These are phyloP conservation scores for Aphelinus atriplicis DNA, from an alignment of 1,140 invertebrate species.

Conservation along the genomic window DNA sequence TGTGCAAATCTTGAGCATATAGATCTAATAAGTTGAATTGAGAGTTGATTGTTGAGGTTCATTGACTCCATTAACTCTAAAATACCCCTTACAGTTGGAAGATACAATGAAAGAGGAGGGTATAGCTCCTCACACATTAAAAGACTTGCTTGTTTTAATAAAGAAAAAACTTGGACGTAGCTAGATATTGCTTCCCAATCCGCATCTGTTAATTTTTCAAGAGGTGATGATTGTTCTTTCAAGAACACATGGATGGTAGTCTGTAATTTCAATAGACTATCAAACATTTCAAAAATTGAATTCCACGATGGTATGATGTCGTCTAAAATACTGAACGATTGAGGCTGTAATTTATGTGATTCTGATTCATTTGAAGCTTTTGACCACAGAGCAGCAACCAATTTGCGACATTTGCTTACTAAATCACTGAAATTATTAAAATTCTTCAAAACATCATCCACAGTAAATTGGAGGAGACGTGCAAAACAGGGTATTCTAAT, in stretches of 20 bases:
- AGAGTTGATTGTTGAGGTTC: slow-evolving; percentile 26
- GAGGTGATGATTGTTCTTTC: background rate
- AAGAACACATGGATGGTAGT: slow-evolving; percentile 24
- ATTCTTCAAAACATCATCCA: slow-evolving; percentile 31
- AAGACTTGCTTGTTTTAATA: slow-evolving; percentile 30
- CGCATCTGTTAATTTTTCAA: slow-evolving; percentile 26
- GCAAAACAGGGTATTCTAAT: slow-evolving; percentile 37
- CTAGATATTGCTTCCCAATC: slow-evolving; percentile 35
- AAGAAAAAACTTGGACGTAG: slow-evolving; percentile 29
- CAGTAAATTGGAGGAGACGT: slow-evolving; percentile 30
- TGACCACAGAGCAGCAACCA: slow-evolving; percentile 32
- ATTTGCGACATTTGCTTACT: slow-evolving; percentile 19
- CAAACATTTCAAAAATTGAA: slow-evolving; percentile 37
- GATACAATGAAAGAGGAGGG: slow-evolving; percentile 34
- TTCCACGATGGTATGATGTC: slow-evolving; percentile 37
- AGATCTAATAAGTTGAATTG: slow-evolving; percentile 18
- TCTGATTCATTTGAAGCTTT: slow-evolving; percentile 17
- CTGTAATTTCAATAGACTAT: slow-evolving; percentile 34
- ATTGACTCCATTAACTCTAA: slow-evolving; percentile 34
- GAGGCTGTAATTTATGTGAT: background rate
- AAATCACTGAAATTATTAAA: slow-evolving; percentile 26
- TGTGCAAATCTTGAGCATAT: slow-evolving; percentile 36
- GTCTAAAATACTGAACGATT: slow-evolving; percentile 18
- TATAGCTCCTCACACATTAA: slow-evolving; percentile 30
- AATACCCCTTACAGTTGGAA: slow-evolving; percentile 35